Evolutionary conservation across 1,140 invertebrate genomes (phyloP), one percentile per base, ranked within the genome.

Genomic region (Branchinecta lindahli): DNA sequence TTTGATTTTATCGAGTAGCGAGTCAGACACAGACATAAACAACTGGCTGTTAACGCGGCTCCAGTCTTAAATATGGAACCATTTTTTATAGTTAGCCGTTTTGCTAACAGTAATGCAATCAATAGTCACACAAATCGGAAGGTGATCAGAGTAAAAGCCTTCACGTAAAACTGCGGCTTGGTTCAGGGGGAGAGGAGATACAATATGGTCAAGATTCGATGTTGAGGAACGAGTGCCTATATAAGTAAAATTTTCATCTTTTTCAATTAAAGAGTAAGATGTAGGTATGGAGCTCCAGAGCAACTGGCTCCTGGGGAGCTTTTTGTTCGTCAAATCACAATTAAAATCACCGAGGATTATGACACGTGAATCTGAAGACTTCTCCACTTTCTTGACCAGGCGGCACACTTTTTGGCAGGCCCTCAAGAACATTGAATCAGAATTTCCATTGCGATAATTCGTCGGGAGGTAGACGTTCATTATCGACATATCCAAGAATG

Each of bases 201-300:
- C 47, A 52, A 52, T 52, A 52, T 52, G 47, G n/a, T 9, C 47
- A 52, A 9, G 47, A n/a, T 52, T 52, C 47, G 47, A 52, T n/a
- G n/a, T 52, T 52, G 47, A 52, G 47, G 47, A 52, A 52, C 47
- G 9, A 52, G 47, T 52, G 47, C 47, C 47, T 52, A 52, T n/a
- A 52, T 52, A 52, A 52, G 47, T 52, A 52, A 52, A 52, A 52
- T 52, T 52, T 52, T 52, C 47, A 52, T 52, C 47, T 52, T 52
- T 52, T 52, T 52, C 47, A 52, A 52, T n/a, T 52, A 52, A 52
- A 52, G 47, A 52, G 47, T 52, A 52, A 52, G n/a, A 52, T 52
- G 47, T 9, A 9, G 47, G 47, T 9, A 52, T 52, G n/a, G 47
- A 52, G 47, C 47, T 52, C 47, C 47, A 52, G n/a, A 52, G 47